A percentile compares a stretch with the other conserved stretches of the same genome.
Conservation (phyloP, 2,888 invertebrate genomes). For the Hemistola chrysoprasaria region DNA sequence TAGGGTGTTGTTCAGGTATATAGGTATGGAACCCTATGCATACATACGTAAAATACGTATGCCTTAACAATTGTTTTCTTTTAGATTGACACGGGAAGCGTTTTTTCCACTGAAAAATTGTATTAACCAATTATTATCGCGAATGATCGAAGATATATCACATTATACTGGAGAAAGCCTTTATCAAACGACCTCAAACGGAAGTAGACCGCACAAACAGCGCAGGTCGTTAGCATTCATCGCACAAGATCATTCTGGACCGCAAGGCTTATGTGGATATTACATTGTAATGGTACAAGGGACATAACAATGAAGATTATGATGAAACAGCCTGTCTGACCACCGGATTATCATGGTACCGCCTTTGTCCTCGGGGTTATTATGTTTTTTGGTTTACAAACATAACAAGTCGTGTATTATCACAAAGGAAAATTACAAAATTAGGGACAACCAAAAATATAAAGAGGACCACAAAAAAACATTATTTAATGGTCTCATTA, state of each 20-base stretch:
- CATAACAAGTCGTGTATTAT: no score
- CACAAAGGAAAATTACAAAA: no score
- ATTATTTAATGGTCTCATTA: background rate
- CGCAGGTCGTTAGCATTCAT: constrained; percentile 50
- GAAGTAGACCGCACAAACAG: constrained; percentile 30
- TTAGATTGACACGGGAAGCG: no score
- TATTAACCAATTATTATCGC: no score
- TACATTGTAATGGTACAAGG: constrained; percentile 26
- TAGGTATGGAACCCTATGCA: no score
- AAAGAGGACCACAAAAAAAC: background rate
- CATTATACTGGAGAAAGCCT: constrained; percentile 3
- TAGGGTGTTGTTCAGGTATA: no score
- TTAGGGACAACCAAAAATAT: no score
- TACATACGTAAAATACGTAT: no score
- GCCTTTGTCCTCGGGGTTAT: constrained; percentile 2
- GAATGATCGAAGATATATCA: no score
- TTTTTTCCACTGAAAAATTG: no score
- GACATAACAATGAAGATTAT: constrained; percentile 36
- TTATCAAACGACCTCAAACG: constrained; percentile 10
- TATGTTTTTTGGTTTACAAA: no score
- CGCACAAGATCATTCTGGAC: constrained; percentile 38
- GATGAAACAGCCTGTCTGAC: constrained; percentile 22
- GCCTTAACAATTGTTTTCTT: no score
- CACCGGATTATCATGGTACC: constrained; percentile 19
- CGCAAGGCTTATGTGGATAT: constrained; percentile 44